A percentile compares a stretch with the other conserved stretches of the same genome.
Evolutionary conservation across 2,888 invertebrate genomes (phyloP).

Genomic region (Mechanitis messenoides): DNA sequence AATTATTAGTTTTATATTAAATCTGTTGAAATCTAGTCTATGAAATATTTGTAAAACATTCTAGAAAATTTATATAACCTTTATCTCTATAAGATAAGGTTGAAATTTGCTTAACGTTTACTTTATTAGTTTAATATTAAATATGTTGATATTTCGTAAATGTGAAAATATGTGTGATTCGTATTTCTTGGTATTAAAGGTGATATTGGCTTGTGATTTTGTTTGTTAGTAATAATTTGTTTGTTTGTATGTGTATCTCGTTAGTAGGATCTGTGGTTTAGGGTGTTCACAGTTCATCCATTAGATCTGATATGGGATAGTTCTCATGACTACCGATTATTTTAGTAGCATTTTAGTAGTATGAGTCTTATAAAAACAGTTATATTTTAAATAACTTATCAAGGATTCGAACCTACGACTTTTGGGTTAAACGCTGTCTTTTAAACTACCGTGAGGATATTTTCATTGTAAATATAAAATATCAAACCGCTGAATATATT

Average conservation of each 20-base stretch:
- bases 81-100: slow-evolving; percentile 13
- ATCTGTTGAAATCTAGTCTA: too few relatives aligned
- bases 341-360: too few relatives aligned
- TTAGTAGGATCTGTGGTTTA: slow-evolving; percentile 48
- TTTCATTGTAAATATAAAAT: too few relatives aligned
- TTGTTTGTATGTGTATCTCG: slow-evolving; percentile 37
- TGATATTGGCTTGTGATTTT: slow-evolving; percentile 13
- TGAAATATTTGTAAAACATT: too few relatives aligned
- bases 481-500: too few relatives aligned
- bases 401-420: too few relatives aligned
- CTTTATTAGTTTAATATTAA: not conserved
- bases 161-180: not conserved
- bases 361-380: too few relatives aligned
- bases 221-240: slow-evolving; percentile 16
- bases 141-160: slow-evolving; percentile 18
- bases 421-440: too few relatives aligned
- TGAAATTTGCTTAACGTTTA: slow-evolving; percentile 10
- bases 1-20: not conserved
- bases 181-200: slow-evolving; percentile 15
- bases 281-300: slow-evolving; percentile 29
- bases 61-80: not conserved
- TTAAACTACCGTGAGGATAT: too few relatives aligned
- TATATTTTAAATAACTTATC: too few relatives aligned
- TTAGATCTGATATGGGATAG: slow-evolving; percentile 45
- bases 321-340: slow-evolving; percentile 28